phyloP scores from a whole-genome alignment of 1,140 invertebrate species.

The Agrilus planipennis region DNA sequence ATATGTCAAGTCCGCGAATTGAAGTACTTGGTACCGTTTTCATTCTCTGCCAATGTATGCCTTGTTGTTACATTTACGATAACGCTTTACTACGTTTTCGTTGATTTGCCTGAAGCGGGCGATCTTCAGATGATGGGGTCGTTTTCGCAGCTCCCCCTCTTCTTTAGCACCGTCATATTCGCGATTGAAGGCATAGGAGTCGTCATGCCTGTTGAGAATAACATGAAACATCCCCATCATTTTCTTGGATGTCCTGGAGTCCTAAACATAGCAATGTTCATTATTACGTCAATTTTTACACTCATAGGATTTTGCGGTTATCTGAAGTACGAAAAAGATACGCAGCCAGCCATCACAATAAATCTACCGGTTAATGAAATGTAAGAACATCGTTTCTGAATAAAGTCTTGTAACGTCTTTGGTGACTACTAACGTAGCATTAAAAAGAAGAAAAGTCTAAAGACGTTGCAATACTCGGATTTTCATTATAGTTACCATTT shows the following conservation, averaged over 20 bases:
- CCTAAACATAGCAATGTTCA: constrained; percentile 67
- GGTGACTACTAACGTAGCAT: too few relatives aligned
- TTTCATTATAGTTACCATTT: too few relatives aligned
- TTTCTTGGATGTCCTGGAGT: constrained; percentile 75
- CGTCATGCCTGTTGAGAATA: constrained; percentile 81
- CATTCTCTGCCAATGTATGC: constrained; percentile 53
- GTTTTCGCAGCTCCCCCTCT: constrained; percentile 44
- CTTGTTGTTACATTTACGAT: constrained; percentile 55
- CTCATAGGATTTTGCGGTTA: constrained; percentile 77
- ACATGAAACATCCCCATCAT: constrained; percentile 63
- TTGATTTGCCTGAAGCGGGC: constrained; percentile 35
- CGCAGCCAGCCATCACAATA: constrained; percentile 56
- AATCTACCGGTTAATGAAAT: constrained; percentile 49
- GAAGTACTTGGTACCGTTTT: constrained; percentile 65
- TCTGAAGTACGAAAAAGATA: constrained; percentile 55
- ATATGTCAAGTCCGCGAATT: constrained; percentile 56
- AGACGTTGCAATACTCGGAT: too few relatives aligned
- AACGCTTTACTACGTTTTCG: constrained; percentile 62
- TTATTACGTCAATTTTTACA: constrained; percentile 60
- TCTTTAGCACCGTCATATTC: constrained; percentile 64
- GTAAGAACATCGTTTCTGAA: too few relatives aligned
- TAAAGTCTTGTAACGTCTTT: too few relatives aligned
- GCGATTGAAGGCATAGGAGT: constrained; percentile 72
- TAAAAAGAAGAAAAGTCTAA: too few relatives aligned
- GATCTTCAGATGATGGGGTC: constrained; percentile 40